Percentiles rank a stretch among this genome's conserved stretches.
Evolutionary conservation across 1,140 invertebrate species (phyloP).

Genomic region (Drosophila suzukii): DNA sequence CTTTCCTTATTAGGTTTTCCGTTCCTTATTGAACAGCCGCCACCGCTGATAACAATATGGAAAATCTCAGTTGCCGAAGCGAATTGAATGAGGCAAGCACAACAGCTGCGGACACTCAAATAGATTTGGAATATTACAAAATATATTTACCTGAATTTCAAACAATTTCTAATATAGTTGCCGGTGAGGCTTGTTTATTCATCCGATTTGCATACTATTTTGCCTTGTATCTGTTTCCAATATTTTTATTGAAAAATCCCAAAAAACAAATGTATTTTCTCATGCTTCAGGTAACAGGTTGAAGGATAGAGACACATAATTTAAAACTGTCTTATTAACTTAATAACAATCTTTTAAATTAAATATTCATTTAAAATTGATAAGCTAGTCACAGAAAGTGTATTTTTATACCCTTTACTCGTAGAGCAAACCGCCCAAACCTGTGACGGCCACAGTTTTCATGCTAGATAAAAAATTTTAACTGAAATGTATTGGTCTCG

Average conservation of each 20-base stretch:
- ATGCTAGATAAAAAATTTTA: too few species aligned
- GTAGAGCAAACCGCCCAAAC: too few species aligned
- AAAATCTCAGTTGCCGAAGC: conserved; percentile 40
- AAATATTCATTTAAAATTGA: too few species aligned
- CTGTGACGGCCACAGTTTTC: too few species aligned
- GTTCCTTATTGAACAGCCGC: conserved; percentile 64
- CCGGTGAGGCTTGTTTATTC: conserved; percentile 18
- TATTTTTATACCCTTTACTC: too few species aligned
- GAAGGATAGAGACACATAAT: too few species aligned
- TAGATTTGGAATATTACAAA: conserved; percentile 58
- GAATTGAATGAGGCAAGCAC: conserved; percentile 47
- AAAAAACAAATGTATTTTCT: too few species aligned
- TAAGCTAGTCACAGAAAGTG: too few species aligned
- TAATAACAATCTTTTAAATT: too few species aligned
- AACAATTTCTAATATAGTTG: conserved; percentile 2
- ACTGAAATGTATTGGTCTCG: too few species aligned
- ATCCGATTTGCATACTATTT: conserved; percentile 62
- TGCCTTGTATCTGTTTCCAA: neutral
- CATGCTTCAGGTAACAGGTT: too few species aligned
- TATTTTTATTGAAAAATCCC: neutral
- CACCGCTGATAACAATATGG: conserved; percentile 52
- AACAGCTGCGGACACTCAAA: conserved; percentile 58
- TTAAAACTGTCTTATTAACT: too few species aligned
- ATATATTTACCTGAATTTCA: conserved; percentile 54
- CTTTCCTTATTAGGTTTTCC: conserved; percentile 43